phyloP scores from a whole-genome alignment of 2,888 invertebrate species.

The Spilarctia lutea region DNA sequence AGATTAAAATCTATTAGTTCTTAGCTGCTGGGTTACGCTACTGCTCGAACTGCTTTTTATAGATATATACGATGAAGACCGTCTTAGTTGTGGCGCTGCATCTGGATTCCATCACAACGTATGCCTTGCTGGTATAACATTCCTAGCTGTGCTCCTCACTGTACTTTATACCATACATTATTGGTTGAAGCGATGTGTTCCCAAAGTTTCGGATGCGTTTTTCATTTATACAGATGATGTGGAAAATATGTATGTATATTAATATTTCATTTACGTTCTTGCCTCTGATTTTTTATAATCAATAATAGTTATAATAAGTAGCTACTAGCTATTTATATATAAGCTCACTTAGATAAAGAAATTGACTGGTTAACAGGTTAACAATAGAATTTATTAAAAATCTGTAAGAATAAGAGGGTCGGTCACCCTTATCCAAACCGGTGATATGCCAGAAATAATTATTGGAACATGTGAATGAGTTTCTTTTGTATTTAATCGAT shows the following conservation, averaged over 20 bases:
- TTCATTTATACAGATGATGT: conserved; percentile 76
- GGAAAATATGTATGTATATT: conserved; percentile 70
- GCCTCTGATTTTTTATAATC: too few relatives aligned
- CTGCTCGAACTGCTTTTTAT: background rate
- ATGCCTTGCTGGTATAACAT: conserved; percentile 71
- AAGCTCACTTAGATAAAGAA: too few relatives aligned
- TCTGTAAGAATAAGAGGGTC: too few relatives aligned
- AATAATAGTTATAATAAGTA: too few relatives aligned
- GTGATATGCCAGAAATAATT: too few relatives aligned
- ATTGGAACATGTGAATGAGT: too few relatives aligned
- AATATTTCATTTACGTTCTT: background rate
- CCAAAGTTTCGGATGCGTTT: conserved; percentile 78
- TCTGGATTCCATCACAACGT: conserved; percentile 65
- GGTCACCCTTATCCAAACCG: too few relatives aligned
- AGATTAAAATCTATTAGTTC: background rate
- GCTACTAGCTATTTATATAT: too few relatives aligned
- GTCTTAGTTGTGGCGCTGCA: conserved; percentile 65
- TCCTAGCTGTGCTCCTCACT: conserved; percentile 70
- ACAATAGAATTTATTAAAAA: too few relatives aligned
- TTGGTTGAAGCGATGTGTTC: conserved; percentile 79
- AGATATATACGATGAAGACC: conserved; percentile 81
- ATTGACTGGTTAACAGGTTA: too few relatives aligned
- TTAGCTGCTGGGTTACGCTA: background rate
- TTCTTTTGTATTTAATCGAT: too few relatives aligned
- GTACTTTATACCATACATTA: conserved; percentile 72